Percentiles rank a stretch among this genome's conserved stretches.
phyloP scores from a whole-genome alignment of 2,888 invertebrate genomes.

The Hirtodrosophila trivittata region DNA sequence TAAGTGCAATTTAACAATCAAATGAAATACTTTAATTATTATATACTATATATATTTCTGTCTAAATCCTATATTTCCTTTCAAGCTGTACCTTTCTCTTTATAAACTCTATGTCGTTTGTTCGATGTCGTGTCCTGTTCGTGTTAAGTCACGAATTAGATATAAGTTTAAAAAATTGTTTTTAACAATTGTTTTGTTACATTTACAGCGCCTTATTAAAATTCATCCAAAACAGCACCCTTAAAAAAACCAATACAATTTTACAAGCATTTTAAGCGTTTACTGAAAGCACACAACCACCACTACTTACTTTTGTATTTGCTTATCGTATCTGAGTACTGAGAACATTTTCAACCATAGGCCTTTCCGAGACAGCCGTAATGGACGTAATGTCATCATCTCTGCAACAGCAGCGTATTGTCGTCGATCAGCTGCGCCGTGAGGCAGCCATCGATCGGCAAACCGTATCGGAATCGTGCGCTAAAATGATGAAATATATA shows the following conservation, averaged over 20 bases:
- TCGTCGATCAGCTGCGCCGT: slow-evolving; percentile 95
- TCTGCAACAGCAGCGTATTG: slow-evolving; percentile 94
- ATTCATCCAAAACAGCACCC: slow-evolving; percentile 34
- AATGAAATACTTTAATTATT: slow-evolving; percentile 7
- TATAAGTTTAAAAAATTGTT: slow-evolving; percentile 25
- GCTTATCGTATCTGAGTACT: slow-evolving; percentile 65
- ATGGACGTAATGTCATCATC: slow-evolving; percentile 98
- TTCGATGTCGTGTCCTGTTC: slow-evolving; percentile 42
- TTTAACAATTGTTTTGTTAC: slow-evolving; percentile 51
- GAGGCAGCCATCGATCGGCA: slow-evolving; percentile 96
- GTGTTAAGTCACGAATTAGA: slow-evolving; percentile 23
- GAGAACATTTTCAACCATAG: slow-evolving; percentile 87
- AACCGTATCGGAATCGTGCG: slow-evolving; percentile 94
- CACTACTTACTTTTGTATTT: slow-evolving; percentile 56
- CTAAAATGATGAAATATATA: slow-evolving; percentile 96
- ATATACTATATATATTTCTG: slow-evolving; percentile 15
- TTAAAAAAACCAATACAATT: neutral
- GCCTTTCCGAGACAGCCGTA: slow-evolving; percentile 94
- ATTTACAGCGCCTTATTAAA: slow-evolving; percentile 45
- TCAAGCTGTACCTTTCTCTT: slow-evolving; percentile 41
- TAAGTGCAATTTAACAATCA: neutral
- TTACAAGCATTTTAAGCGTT: neutral
- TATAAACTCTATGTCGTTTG: slow-evolving; percentile 36
- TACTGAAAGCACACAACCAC: slow-evolving; percentile 51
- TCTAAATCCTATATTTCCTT: slow-evolving; percentile 15